Percentiles rank a stretch among this genome's conserved stretches.
These are phyloP conservation scores for Bombus affinis DNA, from an alignment of 1,140 invertebrate species.

Conservation along the genomic window DNA sequence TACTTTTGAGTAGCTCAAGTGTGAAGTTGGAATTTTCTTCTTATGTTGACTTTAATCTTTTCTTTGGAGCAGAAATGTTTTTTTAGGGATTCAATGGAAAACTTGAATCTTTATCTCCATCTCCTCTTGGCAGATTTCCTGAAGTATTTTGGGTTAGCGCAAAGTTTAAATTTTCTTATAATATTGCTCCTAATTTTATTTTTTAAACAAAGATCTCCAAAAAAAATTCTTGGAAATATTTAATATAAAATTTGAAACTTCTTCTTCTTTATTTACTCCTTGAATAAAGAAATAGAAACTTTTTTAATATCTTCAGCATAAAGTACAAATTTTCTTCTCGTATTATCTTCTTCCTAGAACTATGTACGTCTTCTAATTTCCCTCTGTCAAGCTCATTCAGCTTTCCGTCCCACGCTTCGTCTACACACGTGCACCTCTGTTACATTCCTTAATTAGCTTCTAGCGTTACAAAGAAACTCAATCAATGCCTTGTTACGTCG, in stretches of 20 bases:
- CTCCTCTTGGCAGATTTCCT: background rate
- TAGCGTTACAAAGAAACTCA: background rate
- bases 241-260: background rate
- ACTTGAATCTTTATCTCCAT: background rate
- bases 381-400: background rate
- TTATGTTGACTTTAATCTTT: background rate
- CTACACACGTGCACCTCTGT: background rate
- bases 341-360: background rate
- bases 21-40: background rate
- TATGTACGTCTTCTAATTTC: background rate
- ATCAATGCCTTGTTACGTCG: background rate
- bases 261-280: background rate
- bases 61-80: background rate
- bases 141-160: background rate
- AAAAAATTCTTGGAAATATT: background rate
- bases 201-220: background rate
- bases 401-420: background rate
- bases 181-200: background rate
- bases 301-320: background rate
- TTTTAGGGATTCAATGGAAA: background rate
- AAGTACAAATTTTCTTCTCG: background rate
- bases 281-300: background rate
- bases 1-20: background rate
- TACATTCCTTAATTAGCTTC: conserved; percentile 18
- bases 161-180: background rate